These are phyloP conservation scores for Cryptotis parvus DNA, from an alignment of 2,113 vertebrate genomes.

Conservation along the genomic window DNA sequence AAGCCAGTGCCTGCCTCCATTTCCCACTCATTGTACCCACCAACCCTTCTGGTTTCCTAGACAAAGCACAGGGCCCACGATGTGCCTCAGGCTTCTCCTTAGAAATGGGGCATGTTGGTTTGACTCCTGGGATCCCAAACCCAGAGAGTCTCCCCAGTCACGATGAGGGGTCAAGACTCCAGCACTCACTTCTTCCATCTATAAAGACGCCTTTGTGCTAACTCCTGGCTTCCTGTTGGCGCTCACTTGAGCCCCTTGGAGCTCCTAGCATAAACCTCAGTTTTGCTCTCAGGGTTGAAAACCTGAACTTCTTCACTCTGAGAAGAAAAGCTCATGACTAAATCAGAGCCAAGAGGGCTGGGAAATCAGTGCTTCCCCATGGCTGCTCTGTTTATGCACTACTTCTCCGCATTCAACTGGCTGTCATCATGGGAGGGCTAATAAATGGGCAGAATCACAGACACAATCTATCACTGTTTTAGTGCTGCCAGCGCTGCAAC, in stretches of 20 bases:
- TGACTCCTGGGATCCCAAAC: background rate
- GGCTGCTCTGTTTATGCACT: conserved; percentile 46
- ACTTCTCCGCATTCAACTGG: conserved; percentile 73
- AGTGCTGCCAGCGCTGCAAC: conserved; percentile 62
- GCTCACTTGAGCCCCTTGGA: background rate
- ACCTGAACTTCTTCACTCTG: background rate
- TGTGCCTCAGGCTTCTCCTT: background rate
- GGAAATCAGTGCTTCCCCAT: background rate
- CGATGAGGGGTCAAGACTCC: background rate
- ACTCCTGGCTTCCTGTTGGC: background rate
- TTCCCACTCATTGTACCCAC: background rate
- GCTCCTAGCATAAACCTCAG: background rate
- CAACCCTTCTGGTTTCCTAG: background rate
- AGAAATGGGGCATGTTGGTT: background rate
- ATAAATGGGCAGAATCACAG: background rate
- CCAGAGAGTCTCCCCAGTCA: background rate
- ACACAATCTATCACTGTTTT: conserved; percentile 69
- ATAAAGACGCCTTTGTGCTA: background rate
- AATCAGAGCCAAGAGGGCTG: background rate
- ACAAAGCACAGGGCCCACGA: background rate
- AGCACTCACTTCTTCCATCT: background rate
- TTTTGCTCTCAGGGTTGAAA: background rate
- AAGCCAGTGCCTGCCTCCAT: background rate
- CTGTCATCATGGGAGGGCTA: conserved; percentile 55
- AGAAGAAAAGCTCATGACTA: background rate